These are phyloP conservation scores for Calypte anna DNA, from an alignment of 2,113 vertebrate genomes.

Conservation along the genomic window DNA sequence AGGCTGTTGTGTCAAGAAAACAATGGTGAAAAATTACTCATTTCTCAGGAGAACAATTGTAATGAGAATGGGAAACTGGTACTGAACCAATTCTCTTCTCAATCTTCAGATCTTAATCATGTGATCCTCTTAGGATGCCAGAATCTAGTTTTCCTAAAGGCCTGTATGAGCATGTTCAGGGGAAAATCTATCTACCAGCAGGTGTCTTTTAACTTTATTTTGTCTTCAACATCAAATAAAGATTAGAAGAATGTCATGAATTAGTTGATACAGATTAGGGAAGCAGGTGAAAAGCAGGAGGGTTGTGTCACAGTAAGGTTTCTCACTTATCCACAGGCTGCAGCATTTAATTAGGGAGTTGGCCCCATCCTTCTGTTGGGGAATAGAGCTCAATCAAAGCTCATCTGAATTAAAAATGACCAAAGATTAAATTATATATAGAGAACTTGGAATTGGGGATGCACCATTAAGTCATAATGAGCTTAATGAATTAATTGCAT, in stretches of 20 bases:
- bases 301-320: conserved; percentile 78
- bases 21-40: conserved; percentile 70
- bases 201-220: conserved; percentile 59
- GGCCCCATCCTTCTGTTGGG: conserved; percentile 68
- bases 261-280: conserved; percentile 67
- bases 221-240: conserved; percentile 46
- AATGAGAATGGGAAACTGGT: conserved; percentile 63
- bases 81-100: conserved; percentile 62
- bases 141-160: conserved; percentile 56
- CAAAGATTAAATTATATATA: conserved; percentile 1
- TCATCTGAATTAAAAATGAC: conserved; percentile 6
- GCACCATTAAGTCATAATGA: conserved; percentile 33
- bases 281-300: conserved; percentile 81
- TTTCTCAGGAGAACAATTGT: conserved; percentile 68
- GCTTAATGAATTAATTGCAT: conserved; percentile 55
- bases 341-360: conserved; percentile 80
- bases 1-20: conserved; percentile 59
- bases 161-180: conserved; percentile 46
- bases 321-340: conserved; percentile 78
- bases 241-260: conserved; percentile 27
- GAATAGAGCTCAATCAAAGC: neutral
- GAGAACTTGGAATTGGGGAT: conserved; percentile 44
- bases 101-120: conserved; percentile 63
- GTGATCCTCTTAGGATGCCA: conserved; percentile 59
- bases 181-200: conserved; percentile 49